Percentiles rank a stretch among this genome's conserved stretches.
Evolutionary conservation across 2,888 invertebrate species (phyloP).

Genomic region (Drosophila antonietae): DNA sequence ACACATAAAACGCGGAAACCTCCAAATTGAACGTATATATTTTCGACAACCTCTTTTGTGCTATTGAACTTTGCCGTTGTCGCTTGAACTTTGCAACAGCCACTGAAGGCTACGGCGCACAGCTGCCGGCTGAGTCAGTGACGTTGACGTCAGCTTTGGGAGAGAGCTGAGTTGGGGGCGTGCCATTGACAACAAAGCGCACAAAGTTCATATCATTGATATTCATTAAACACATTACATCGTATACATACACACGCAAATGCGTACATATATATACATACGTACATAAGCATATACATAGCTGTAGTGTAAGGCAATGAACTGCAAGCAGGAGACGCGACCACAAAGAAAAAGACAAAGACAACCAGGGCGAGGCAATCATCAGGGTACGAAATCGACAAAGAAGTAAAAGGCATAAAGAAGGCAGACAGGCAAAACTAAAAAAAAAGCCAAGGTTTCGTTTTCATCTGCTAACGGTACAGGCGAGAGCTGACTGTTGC

Average conservation of each 20-base stretch:
- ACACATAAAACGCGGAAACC: constrained; percentile 50
- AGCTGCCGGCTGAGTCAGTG: constrained; percentile 38
- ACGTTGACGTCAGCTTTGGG: constrained; percentile 42
- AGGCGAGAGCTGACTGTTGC: constrained; percentile 37
- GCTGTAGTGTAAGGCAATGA: constrained; percentile 33
- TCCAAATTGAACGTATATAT: constrained; percentile 30
- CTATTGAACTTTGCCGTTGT: constrained; percentile 66
- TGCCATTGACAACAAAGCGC: constrained; percentile 29
- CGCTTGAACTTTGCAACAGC: constrained; percentile 56
- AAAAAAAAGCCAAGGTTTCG: constrained; percentile 62
- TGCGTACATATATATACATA: background rate
- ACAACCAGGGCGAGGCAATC: constrained; percentile 30
- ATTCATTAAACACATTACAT: constrained; percentile 22
- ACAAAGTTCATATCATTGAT: constrained; percentile 28
- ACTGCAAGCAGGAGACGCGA: constrained; percentile 31
- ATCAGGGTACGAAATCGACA: constrained; percentile 4
- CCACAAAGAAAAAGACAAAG: constrained; percentile 29
- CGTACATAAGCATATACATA: constrained; percentile 3
- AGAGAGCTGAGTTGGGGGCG: constrained; percentile 22
- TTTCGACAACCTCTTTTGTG: constrained; percentile 51
- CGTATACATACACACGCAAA: background rate
- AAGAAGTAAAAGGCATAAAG: constrained; percentile 28
- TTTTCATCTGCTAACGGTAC: constrained; percentile 67
- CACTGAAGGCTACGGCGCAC: constrained; percentile 36
- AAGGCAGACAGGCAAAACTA: constrained; percentile 41